phyloP scores from a whole-genome alignment of 2,888 invertebrate species.

The Ophioninae sp. region DNA sequence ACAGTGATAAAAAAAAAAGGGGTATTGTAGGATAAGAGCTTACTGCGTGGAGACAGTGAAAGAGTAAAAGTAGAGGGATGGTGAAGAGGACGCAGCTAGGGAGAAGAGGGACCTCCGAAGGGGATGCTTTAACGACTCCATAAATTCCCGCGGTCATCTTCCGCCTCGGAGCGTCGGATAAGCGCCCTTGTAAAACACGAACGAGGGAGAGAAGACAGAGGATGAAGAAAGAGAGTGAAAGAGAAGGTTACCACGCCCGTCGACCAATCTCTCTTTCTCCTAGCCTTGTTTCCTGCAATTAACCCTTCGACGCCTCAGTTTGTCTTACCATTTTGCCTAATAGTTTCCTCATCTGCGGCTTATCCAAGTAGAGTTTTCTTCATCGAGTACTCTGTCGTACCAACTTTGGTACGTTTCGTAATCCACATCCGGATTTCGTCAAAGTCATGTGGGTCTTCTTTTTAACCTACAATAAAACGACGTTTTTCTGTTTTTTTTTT shows the following conservation, averaged over 20 bases:
- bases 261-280: constrained; percentile 21
- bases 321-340: constrained; percentile 53
- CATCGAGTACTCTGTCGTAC: constrained; percentile 2
- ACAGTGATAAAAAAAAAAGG: constrained; percentile 72
- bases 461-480: no score
- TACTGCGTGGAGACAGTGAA: constrained; percentile 56
- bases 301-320: constrained; percentile 67
- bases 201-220: constrained; percentile 50
- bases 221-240: constrained; percentile 11
- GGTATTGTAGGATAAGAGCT: constrained; percentile 68
- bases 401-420: background rate
- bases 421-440: no score
- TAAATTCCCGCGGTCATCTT: constrained; percentile 79
- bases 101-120: constrained; percentile 63
- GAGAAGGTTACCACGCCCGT: constrained; percentile 12
- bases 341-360: constrained; percentile 51
- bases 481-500: no score
- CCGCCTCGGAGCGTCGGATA: constrained; percentile 73
- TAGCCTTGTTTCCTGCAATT: constrained; percentile 67
- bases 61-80: constrained; percentile 33
- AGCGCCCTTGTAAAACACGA: constrained; percentile 68
- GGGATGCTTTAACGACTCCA: constrained; percentile 75
- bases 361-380: constrained; percentile 34
- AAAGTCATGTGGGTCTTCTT: no score
- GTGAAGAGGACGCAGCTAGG: constrained; percentile 59